Percentiles rank a stretch among this genome's conserved stretches.
Conservation (phyloP, 1,140 invertebrate species). For the Antheraea pernyi region DNA sequence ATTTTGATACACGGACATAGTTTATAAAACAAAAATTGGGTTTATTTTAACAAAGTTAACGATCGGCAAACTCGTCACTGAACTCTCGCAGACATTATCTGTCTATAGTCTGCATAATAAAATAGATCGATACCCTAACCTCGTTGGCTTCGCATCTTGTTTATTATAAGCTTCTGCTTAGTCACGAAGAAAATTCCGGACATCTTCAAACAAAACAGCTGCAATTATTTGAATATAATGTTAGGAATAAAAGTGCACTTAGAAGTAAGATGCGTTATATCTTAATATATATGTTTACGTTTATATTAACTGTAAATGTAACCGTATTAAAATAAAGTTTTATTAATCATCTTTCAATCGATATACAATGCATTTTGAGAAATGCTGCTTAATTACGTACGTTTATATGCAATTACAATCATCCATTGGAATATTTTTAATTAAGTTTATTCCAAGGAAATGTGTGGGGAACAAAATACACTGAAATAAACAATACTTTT, state of each 20-base stretch:
- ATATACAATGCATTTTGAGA: no score
- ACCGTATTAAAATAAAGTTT: no score
- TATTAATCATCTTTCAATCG: no score
- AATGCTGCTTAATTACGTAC: no score
- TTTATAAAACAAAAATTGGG: background rate
- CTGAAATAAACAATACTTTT: no score
- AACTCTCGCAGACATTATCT: constrained; percentile 16
- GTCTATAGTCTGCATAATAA: constrained; percentile 31
- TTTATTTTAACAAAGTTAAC: background rate
- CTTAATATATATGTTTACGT: background rate
- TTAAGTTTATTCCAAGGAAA: no score
- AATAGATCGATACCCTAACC: constrained; percentile 33
- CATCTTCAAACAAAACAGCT: no score
- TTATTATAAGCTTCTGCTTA: constrained; percentile 29
- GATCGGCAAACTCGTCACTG: constrained; percentile 26
- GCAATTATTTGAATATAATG: background rate
- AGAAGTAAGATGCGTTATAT: background rate
- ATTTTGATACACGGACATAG: background rate
- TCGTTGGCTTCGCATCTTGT: constrained; percentile 22
- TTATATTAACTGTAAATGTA: no score
- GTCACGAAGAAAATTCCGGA: constrained; percentile 3
- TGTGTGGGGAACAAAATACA: no score
- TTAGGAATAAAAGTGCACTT: background rate
- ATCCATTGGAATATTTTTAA: no score
- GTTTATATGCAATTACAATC: no score